Evolutionary conservation across 2,113 vertebrate species (phyloP).

Genomic region (Hippocampus abdominalis): DNA sequence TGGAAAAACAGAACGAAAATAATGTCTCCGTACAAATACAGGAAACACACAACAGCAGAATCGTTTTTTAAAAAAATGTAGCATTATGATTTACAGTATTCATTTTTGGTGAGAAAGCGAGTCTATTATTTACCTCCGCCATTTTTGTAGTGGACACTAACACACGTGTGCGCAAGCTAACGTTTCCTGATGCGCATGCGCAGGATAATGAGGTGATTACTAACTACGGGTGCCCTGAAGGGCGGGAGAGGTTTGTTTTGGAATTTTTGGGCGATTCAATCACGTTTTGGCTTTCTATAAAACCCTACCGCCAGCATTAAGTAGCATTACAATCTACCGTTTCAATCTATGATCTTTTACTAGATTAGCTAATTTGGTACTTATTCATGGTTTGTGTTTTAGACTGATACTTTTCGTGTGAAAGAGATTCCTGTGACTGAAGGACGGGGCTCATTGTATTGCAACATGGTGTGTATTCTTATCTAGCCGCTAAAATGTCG

Average conservation of each 20-base stretch:
- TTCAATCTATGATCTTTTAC: too few species aligned
- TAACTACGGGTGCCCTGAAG: conserved; percentile 35
- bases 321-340: too few species aligned
- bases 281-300: too few species aligned
- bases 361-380: too few species aligned
- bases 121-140: background rate
- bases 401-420: too few species aligned
- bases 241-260: background rate
- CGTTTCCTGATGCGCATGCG: conserved; percentile 34
- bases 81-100: background rate
- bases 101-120: background rate
- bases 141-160: background rate
- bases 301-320: too few species aligned
- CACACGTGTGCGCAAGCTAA: conserved; percentile 22
- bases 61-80: too few species aligned
- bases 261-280: too few species aligned
- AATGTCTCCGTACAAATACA: background rate
- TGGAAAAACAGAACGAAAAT: background rate
- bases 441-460: background rate
- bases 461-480: background rate
- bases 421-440: background rate
- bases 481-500: background rate
- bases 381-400: too few species aligned
- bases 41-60: background rate
- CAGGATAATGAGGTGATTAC: fast-evolving